These are phyloP conservation scores for Crypturellus tataupa DNA, from an alignment of 2,797 vertebrate species.

Conservation along the genomic window DNA sequence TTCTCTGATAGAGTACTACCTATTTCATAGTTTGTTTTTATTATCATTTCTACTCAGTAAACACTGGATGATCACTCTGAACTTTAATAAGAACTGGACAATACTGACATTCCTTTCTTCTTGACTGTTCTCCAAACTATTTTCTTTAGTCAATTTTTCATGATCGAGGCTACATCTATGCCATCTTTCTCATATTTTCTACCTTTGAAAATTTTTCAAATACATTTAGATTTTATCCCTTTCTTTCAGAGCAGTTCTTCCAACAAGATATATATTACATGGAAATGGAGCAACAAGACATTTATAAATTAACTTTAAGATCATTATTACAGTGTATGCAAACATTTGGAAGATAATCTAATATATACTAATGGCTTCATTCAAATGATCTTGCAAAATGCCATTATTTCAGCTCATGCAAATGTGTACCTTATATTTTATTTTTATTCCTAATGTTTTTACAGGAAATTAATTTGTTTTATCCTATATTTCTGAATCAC, in stretches of 20 bases:
- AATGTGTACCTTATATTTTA: background rate
- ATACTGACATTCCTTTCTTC: background rate
- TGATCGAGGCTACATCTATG: background rate
- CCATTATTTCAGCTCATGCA: background rate
- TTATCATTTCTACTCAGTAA: background rate
- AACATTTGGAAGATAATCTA: background rate
- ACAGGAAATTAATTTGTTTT: background rate
- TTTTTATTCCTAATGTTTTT: background rate
- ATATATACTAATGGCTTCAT: background rate
- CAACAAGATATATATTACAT: background rate
- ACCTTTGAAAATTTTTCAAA: constrained; percentile 11
- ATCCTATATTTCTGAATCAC: background rate
- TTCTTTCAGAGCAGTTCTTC: constrained; percentile 19
- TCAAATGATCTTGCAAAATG: background rate
- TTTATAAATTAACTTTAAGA: constrained; percentile 3
- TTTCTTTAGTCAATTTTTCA: background rate
- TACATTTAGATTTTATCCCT: constrained; percentile 15
- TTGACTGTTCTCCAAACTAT: background rate
- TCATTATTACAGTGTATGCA: background rate
- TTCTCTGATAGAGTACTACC: background rate
- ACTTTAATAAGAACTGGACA: background rate
- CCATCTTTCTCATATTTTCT: background rate
- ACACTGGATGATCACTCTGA: background rate
- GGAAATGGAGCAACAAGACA: background rate
- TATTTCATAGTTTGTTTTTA: background rate